Conservation (phyloP, 2,797 vertebrate genomes). For the Halcyon smyrnensis region DNA sequence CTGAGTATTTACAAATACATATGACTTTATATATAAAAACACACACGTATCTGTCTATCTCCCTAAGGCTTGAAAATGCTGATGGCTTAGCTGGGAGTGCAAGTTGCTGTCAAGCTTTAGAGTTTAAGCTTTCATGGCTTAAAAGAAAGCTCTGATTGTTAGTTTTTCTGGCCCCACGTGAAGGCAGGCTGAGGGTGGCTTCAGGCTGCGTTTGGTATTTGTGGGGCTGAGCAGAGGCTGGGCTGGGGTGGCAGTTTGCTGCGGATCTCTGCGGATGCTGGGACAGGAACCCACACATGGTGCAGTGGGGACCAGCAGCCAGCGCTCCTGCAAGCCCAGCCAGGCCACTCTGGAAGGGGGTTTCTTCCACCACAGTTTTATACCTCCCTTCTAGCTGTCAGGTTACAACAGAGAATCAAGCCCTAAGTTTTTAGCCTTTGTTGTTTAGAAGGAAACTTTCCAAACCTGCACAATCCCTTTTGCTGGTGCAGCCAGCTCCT, state of each 20-base stretch:
- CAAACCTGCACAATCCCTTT: background rate
- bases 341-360: background rate
- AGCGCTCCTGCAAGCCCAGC: background rate
- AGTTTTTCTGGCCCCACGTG: background rate
- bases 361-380: background rate
- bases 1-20: slow-evolving; percentile 28
- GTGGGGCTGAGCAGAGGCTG: background rate
- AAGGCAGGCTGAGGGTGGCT: background rate
- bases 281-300: accelerated
- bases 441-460: background rate
- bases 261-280: background rate
- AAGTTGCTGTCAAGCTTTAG: background rate
- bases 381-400: background rate
- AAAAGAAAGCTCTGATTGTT: slow-evolving; percentile 17
- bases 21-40: slow-evolving; percentile 23
- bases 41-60: background rate
- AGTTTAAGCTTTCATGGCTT: background rate
- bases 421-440: background rate
- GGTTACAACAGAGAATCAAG: background rate
- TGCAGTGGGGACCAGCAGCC: accelerated
- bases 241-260: background rate
- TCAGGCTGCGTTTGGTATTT: background rate
- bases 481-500: background rate
- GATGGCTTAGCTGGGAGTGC: background rate
- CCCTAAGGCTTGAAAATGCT: slow-evolving; percentile 43